phyloP scores from a whole-genome alignment of 2,113 vertebrate genomes.

The chimpanzee (Pan troglodytes) region NHGRI_mPanTro3-v2.1_pri NC_072402.2:107508501-107509000 shows the following conservation, averaged over 20 bases:
- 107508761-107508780: not conserved
- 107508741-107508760: not conserved
- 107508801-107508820: not conserved
- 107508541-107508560: not conserved
- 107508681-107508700: not conserved
- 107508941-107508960: not conserved
- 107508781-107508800: not conserved
- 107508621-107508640: not conserved
- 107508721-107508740: conserved; percentile 21
- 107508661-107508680: not conserved
- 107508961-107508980: not conserved
- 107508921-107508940: not conserved
- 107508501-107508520: not conserved
- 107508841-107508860: not conserved
- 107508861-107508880: not conserved
- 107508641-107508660: not conserved
- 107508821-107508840: not conserved
- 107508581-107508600: not conserved
- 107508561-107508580: not conserved
- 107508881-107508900: not conserved
- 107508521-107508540: not conserved
- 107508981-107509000: not conserved
- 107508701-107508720: not conserved
- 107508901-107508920: not conserved
- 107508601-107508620: not conserved